Evolutionary conservation across 64 coral and sea anemone species (phyloP).

Genomic region (Montipora cactus): DNA sequence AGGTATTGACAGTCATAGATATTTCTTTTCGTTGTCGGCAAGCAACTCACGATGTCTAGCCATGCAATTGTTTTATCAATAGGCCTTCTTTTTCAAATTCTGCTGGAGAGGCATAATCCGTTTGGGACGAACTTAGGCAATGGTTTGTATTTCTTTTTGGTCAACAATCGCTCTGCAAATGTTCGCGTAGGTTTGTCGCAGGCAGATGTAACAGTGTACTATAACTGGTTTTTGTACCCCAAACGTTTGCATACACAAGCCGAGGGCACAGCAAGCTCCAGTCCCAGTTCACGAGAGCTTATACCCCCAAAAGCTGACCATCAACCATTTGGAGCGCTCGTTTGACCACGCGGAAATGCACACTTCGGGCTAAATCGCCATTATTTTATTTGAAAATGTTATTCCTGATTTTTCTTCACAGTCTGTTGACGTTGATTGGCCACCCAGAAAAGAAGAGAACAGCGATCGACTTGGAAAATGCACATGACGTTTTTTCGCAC

Average conservation of each 20-base stretch:
- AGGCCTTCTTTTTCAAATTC: too few species aligned
- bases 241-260: neutral
- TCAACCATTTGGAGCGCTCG: too few species aligned
- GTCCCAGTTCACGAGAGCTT: too few species aligned
- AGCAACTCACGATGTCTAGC: too few species aligned
- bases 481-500: neutral
- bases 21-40: too few species aligned
- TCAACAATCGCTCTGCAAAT: neutral
- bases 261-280: neutral
- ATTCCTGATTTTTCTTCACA: neutral
- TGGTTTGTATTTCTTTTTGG: too few species aligned
- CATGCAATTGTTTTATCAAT: neutral
- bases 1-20: slow-evolving; percentile 48
- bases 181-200: neutral
- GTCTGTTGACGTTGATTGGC: slow-evolving; percentile 86
- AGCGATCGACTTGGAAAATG: neutral
- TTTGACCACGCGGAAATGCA: too few species aligned
- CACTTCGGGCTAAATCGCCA: too few species aligned
- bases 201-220: neutral
- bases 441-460: slow-evolving; percentile 28
- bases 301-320: too few species aligned
- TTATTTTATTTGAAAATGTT: neutral
- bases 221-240: neutral
- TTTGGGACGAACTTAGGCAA: too few species aligned
- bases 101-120: too few species aligned